Base-by-base conservation (phyloP, 2,797 vertebrate genomes). In the Sebastiscus albofasciatus region DNA sequence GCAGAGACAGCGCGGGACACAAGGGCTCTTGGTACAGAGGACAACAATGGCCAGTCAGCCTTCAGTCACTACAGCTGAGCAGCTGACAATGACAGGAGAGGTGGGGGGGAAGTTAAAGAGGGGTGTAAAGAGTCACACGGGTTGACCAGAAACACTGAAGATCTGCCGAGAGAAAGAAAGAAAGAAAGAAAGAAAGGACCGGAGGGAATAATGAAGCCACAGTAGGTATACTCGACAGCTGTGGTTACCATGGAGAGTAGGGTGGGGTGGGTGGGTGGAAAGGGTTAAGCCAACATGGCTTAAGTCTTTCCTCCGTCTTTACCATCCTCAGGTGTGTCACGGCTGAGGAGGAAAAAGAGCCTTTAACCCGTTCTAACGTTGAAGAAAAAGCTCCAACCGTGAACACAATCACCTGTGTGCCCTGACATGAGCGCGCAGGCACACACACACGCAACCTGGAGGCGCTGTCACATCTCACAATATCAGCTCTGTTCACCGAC, bases 21-120 rank as follows among this genome's bases (percentile, higher is more conserved):
- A 90, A 82, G 62, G 70, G 76, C 79, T 91, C 91, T 86, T 92
- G 91, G 94, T 93, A 94, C 90, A 26, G 82, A 83, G 27, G 75
- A 34, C 55, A 72, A 92, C 90, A 94, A 94, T 80, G 71, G 72
- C 6, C 80, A 85, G 86, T 82, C 80, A 85, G 62, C 34, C 55
- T 56, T 79, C 79, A 81, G 76, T 75, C 78, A 81, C 54, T 27
- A 31, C 80, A 84, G 69, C 66, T 36, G 68, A 77, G 77, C 83
- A 82, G 80, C 88, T 88, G 85, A 92, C 89, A 75, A 81, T 68
- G 76, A 84, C 20, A 59, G 33, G 66, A 34, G 72, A 64, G 68
- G 69, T 16, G 60, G 49, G 34, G 26, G 20, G 26, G 60, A 33
- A 18, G 20, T 12, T 26, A 10, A 68, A 75, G 55, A 77, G 74